Evolutionary conservation across 2,113 vertebrate genomes (phyloP).

Genomic region (Erythrolamprus reginae): DNA sequence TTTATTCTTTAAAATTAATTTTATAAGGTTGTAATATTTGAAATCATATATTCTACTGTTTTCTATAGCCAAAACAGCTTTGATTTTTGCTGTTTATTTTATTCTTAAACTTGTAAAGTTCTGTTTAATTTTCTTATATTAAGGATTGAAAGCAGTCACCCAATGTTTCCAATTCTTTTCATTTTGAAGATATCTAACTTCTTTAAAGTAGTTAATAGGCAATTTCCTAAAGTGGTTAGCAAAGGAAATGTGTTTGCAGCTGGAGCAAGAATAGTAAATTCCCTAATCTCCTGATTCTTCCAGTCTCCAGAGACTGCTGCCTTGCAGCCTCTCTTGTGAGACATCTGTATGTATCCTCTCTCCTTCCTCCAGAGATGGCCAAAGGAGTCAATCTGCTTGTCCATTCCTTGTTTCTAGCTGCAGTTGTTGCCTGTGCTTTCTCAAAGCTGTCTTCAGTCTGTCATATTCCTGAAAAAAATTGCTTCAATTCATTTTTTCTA

Average conservation of each 20-base stretch:
- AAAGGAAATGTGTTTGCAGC: background rate
- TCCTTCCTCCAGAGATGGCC: background rate
- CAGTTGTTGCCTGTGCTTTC: background rate
- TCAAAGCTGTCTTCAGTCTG: background rate
- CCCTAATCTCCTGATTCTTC: background rate
- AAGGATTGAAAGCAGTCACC: background rate
- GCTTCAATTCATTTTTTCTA: constrained; percentile 40
- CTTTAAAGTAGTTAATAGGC: background rate
- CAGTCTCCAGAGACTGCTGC: background rate
- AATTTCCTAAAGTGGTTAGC: background rate
- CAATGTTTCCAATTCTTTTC: background rate
- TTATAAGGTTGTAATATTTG: background rate
- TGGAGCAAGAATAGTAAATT: background rate
- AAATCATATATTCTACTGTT: background rate
- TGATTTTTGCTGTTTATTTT: background rate
- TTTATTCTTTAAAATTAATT: background rate
- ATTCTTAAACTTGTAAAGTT: background rate
- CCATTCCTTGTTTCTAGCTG: background rate
- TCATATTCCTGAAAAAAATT: background rate
- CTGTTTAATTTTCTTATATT: background rate
- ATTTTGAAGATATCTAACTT: background rate
- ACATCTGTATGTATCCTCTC: background rate
- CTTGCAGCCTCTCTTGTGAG: background rate
- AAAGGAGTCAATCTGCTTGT: background rate
- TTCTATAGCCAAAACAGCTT: background rate